Conservation (phyloP, 2,113 vertebrate genomes). For the Salvelinus fontinalis region DNA sequence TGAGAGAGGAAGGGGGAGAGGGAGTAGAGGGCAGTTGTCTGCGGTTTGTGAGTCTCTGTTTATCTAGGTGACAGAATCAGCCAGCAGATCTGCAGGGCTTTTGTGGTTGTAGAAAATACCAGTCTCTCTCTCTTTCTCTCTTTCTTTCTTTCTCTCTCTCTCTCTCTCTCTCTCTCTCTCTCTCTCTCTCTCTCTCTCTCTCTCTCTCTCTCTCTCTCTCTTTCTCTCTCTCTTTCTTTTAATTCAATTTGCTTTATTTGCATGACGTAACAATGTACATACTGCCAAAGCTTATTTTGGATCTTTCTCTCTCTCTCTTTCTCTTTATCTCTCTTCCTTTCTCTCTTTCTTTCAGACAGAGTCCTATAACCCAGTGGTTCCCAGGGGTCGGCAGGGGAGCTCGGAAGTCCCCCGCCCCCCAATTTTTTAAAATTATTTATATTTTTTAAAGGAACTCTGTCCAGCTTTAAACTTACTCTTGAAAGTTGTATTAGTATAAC, state of each 20-base stretch:
- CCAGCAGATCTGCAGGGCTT: conserved; percentile 34
- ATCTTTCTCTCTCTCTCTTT: background rate
- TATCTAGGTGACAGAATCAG: conserved; percentile 41
- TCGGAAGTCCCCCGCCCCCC: no score
- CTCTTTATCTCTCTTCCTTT: background rate
- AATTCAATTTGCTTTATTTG: no score
- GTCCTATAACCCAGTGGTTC: conserved; percentile 6
- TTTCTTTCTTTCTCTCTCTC: background rate
- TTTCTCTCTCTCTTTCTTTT: background rate
- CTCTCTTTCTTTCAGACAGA: background rate
- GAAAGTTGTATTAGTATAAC: no score
- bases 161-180: background rate
- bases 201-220: background rate
- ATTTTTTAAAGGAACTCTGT: no score
- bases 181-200: background rate
- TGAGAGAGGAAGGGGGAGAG: conserved; percentile 2
- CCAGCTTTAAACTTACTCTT: no score
- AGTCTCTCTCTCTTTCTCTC: background rate
- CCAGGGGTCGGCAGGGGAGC: no score
- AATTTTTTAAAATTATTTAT: no score
- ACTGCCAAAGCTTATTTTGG: no score
- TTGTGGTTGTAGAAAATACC: conserved; percentile 26
- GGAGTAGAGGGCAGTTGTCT: background rate
- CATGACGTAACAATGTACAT: no score
- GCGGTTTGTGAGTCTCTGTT: conserved; percentile 39